These are phyloP conservation scores for Falco berigora DNA, from an alignment of 2,797 vertebrate species.

Conservation along the genomic window DNA sequence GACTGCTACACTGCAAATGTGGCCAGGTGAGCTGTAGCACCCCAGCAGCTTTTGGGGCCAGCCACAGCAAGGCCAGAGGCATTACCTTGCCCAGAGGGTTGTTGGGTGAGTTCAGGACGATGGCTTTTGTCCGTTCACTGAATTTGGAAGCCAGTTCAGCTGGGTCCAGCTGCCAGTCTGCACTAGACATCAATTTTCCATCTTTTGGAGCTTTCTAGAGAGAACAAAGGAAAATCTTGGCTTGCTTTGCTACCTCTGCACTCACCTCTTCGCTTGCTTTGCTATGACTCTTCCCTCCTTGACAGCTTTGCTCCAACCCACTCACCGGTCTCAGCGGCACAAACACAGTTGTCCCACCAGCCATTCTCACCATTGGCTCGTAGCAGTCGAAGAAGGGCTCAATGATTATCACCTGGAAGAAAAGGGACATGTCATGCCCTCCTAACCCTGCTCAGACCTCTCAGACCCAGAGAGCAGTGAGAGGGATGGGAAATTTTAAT, in stretches of 20 bases:
- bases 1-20: background rate
- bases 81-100: conserved; percentile 94
- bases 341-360: conserved; percentile 83
- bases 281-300: background rate
- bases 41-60: background rate
- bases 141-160: conserved; percentile 87
- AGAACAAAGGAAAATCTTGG: background rate
- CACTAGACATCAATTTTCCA: conserved; percentile 73
- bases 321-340: conserved; percentile 84
- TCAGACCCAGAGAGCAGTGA: background rate
- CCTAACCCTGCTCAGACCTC: background rate
- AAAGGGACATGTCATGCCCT: background rate
- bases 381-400: conserved; percentile 97
- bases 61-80: background rate
- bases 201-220: conserved; percentile 67
- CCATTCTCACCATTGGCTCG: conserved; percentile 89
- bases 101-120: conserved; percentile 92
- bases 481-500: background rate
- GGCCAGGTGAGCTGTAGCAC: background rate
- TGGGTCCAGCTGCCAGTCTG: conserved; percentile 84
- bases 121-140: conserved; percentile 83
- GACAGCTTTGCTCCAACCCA: background rate
- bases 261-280: background rate
- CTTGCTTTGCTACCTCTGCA: background rate
- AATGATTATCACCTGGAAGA: conserved; percentile 87